Base-by-base conservation (phyloP, 2,113 vertebrate species). In the Shinisaurus crocodilurus region DNA sequence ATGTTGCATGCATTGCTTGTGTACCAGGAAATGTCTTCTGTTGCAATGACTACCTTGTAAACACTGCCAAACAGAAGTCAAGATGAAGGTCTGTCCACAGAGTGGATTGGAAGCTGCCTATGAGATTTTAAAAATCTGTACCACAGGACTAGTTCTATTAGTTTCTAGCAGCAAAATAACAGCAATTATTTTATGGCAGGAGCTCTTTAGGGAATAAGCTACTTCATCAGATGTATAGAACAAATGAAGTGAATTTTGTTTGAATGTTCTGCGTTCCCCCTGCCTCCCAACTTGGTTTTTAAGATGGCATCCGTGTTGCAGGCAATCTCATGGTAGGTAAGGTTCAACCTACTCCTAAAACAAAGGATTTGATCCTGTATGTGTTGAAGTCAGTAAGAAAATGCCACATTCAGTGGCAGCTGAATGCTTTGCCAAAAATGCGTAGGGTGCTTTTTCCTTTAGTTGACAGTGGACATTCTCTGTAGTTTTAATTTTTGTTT, bases 31-130 rank as follows among this genome's bases (percentile, higher is more conserved):
- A 90, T 13, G 0, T 63, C 0, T 7, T 18, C 77, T 95, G 91
- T 91, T 63, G 93, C 95, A 94, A 88, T 34, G 81, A 13, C 57
- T 81, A 25, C 32, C 8, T 82, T 3, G 63, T 1, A 16, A 86
- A 10, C 81, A 0, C 86, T 27, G 1, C 77, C 86, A 85, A 93
- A 74, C 1, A 20, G 0, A 75, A 37, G 34, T 0, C 0, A 18
- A 32, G 50, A 0, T 0, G 0, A 70, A 57, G 43, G 3, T 34
- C 50, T 54, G 50, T 54, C 8, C 54, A 20, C 57, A 50, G 0
- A 0, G 50, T 0, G 27, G 0, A 23, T 48, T 65, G 2, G 81
- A 48, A 2, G 0, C 76, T 9, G 67, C 75, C 84, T 50, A 5
- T 6, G 6, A 76, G 69, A 27, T 23, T 27, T 75, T 9, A 3